Evolutionary conservation across 1,140 invertebrate genomes (phyloP), one percentile per base, ranked within the genome.

Genomic region (Ceratoteleas bidentatus): DNA sequence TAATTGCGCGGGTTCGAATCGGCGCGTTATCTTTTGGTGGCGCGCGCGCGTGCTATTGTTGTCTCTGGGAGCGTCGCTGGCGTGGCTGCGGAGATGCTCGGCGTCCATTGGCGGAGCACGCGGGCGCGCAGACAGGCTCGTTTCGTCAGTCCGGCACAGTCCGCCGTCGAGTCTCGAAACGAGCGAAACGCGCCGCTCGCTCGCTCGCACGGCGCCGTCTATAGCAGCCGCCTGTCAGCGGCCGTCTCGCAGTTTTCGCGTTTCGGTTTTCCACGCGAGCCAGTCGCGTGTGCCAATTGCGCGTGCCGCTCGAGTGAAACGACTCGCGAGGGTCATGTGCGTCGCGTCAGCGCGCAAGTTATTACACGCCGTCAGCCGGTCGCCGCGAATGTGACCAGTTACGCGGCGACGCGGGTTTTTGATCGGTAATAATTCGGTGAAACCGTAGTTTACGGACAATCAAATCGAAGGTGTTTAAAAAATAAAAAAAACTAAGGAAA

Each of bases 1-100:
- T n/a, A n/a, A n/a, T n/a, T n/a, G n/a, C n/a, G n/a, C n/a, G n/a
- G n/a, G n/a, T n/a, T n/a, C n/a, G n/a, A n/a, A n/a, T n/a, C 61
- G 56, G 9, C 3, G 58, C 13, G 38, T 57, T 77, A 70, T 69
- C 74, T 36, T 9, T 64, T 40, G 45, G 32, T 47, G 57, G 40
- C 53, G 68, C 56, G 43, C 77, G 77, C 77, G 77, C 53, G 62
- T 38, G 61, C 77, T 73, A 80, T 80, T 80, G 77, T 80, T 69
- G 77, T 80, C 56, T 68, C 64, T 69, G 77, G 62, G 62, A 62
- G 32, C 15, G 76, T 68, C 49, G 62, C 68, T 68, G 45, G 69
- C 77, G 77, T 74, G 69, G 77, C 47, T 69, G 69, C 69, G 60
- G 77, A 80, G 77, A 74, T 80, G 62, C 77, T 74, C 77, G 69